These are phyloP conservation scores for Tribolium castaneum DNA, from an alignment of 1,140 invertebrate species.

Conservation along the genomic window DNA sequence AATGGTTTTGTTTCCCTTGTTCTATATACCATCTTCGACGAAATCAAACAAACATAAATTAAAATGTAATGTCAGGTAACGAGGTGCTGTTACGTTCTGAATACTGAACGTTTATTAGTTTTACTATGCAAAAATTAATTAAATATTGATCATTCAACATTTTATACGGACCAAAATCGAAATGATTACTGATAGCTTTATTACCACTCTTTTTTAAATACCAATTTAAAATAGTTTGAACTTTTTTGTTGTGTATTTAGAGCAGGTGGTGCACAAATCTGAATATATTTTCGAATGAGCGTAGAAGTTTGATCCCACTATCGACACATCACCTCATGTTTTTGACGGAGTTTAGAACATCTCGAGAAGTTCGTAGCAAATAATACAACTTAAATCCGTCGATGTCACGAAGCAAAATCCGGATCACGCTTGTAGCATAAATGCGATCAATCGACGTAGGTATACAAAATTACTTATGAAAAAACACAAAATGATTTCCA, in stretches of 20 bases:
- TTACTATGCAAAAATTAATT: too few relatives aligned
- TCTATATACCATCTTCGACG: too few relatives aligned
- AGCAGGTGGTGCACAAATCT: slow-evolving; percentile 10
- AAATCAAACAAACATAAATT: too few relatives aligned
- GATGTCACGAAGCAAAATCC: slow-evolving; percentile 28
- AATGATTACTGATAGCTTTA: too few relatives aligned
- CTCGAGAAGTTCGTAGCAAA: slow-evolving; percentile 10
- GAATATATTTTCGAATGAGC: slow-evolving; percentile 14
- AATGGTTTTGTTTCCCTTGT: too few relatives aligned
- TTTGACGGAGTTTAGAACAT: slow-evolving; percentile 31
- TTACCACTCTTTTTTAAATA: too few relatives aligned
- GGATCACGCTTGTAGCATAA: slow-evolving; percentile 13
- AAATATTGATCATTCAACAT: too few relatives aligned
- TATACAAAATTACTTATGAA: slow-evolving; percentile 16
- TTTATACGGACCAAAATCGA: too few relatives aligned
- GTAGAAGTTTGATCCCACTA: slow-evolving; percentile 12
- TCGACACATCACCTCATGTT: slow-evolving; percentile 24
- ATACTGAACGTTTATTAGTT: too few relatives aligned
- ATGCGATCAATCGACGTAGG: not conserved
- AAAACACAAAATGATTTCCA: not conserved
- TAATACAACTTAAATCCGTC: slow-evolving; percentile 26
- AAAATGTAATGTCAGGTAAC: too few relatives aligned
- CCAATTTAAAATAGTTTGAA: too few relatives aligned
- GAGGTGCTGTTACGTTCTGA: too few relatives aligned
- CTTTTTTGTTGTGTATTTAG: not conserved